These are phyloP conservation scores for Drosophila setosimentum DNA, from an alignment of 2,888 invertebrate species.

Conservation along the genomic window DNA sequence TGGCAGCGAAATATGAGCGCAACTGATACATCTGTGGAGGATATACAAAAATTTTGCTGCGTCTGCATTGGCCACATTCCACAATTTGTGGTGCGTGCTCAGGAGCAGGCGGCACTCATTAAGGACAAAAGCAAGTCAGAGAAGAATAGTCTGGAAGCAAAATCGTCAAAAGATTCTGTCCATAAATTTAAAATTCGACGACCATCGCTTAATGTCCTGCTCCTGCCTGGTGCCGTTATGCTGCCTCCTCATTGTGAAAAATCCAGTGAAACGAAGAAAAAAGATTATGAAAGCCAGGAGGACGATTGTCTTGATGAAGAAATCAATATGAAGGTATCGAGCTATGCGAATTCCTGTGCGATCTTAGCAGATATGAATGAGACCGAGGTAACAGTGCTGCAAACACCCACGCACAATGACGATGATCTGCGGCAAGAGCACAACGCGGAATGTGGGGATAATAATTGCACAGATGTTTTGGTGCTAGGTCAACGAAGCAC, in stretches of 20 bases:
- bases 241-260: slow-evolving; percentile 37
- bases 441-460: slow-evolving; percentile 32
- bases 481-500: slow-evolving; percentile 46
- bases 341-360: slow-evolving; percentile 35
- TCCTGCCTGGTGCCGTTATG: slow-evolving; percentile 56
- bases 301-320: slow-evolving; percentile 44
- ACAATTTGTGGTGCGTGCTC: slow-evolving; percentile 57
- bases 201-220: slow-evolving; percentile 53
- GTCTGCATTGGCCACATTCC: slow-evolving; percentile 70
- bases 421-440: slow-evolving; percentile 11
- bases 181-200: not conserved
- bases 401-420: slow-evolving; percentile 40
- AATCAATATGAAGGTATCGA: slow-evolving; percentile 61
- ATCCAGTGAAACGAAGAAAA: not conserved
- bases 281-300: not conserved
- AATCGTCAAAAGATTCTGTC: too few relatives aligned
- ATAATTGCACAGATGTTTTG: slow-evolving; percentile 64
- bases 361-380: slow-evolving; percentile 55
- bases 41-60: slow-evolving; percentile 54
- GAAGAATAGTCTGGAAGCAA: not conserved
- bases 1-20: slow-evolving; percentile 69
- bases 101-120: slow-evolving; percentile 27
- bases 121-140: not conserved
- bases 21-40: slow-evolving; percentile 33
- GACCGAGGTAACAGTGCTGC: slow-evolving; percentile 52